Evolutionary conservation across 2,888 invertebrate genomes (phyloP), one percentile per base, ranked within the genome.

Genomic region (Folsomia candida): DNA sequence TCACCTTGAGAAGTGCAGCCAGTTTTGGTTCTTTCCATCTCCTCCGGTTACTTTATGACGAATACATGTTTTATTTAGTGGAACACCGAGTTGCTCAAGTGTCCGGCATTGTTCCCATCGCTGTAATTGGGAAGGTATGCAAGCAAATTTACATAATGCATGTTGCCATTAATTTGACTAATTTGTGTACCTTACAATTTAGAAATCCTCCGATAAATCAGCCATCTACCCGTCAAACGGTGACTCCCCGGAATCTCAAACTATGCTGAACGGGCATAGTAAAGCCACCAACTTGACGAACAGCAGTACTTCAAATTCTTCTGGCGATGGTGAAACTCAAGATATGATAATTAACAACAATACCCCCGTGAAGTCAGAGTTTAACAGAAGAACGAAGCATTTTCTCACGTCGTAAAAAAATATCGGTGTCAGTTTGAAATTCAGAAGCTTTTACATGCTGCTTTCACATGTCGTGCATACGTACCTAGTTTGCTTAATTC

Each of bases 1-100:
- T 99, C 77, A 99, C 98, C 59, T 86, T 98, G 76, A 86, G 94
- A 80, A 97, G 97, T 73, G 98, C 99, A 51, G 94, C 97, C 25
- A 97, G 97, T 84, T 99, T 99, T 86, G 99, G 99, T 67, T 97
- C 97, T 77, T 99, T 99, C 87, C 99, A 99, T 86, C 88, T 99
- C 80, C 94, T 99, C 81, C 91, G 98, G 60, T 87, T 99, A 81
- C 88, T 99, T 71, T 99, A 97, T 84, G 98, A 99, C 85, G 99
- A 99, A 85, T 99, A 97, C 85, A 97, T 99, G 92, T 96, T 97
- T 86, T 98, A 95, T 85, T 87, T 98, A 81, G 93, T 99, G 81
- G 98, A 99, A 85, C 94, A 96, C 82, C 92, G 94, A 84, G 96
- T 98, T 37, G 97, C 98, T 57, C 88, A 90, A 82, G 94, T 94